Evolutionary conservation across 2,113 vertebrate species (phyloP).

Genomic region (Myxocyprinus asiaticus): DNA sequence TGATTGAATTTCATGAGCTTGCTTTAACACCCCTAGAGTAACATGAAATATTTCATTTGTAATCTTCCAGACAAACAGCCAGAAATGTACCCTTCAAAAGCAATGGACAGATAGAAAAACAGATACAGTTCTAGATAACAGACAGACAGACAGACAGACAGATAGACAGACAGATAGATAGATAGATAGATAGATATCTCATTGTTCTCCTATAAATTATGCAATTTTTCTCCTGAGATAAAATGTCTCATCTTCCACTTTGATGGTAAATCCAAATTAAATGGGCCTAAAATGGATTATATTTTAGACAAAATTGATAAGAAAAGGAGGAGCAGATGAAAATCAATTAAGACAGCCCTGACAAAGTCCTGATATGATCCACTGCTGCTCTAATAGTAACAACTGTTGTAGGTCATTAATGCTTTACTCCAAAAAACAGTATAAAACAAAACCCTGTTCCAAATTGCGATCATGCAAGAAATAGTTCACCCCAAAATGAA

Average conservation of each 20-base stretch:
- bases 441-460: not conserved
- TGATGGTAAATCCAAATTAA: not conserved
- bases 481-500: no score
- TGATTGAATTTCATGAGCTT: conserved; percentile 42
- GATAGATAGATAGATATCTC: no score
- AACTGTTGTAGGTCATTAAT: conserved; percentile 23
- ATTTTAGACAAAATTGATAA: conserved; percentile 25
- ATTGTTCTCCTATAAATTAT: no score
- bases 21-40: no score
- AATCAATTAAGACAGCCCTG: not conserved
- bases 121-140: not conserved
- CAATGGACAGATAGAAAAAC: no score
- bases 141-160: no score
- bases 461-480: no score
- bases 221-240: not conserved
- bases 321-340: conserved; percentile 20
- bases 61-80: conserved; percentile 4
- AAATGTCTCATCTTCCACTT: conserved; percentile 11
- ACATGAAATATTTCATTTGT: conserved; percentile 21
- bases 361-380: conserved; percentile 5
- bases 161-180: no score
- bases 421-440: not conserved
- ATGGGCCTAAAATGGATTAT: not conserved
- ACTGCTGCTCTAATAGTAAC: not conserved
- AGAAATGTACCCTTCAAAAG: no score